phyloP scores from a whole-genome alignment of 2,888 invertebrate species.

The Athripsodes cinereus region DNA sequence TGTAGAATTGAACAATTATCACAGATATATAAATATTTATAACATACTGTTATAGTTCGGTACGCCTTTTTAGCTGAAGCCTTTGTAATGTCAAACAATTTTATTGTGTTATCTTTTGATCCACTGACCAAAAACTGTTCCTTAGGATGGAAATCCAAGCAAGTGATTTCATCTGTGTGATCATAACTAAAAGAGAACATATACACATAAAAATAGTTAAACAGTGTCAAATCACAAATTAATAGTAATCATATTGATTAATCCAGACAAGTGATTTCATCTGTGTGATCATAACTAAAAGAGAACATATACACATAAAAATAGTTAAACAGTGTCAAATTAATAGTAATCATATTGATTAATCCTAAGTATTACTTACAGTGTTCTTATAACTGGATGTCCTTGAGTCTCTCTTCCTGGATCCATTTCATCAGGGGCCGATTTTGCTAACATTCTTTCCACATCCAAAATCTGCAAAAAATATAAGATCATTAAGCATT shows the following conservation, averaged over 20 bases:
- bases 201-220: too few relatives aligned
- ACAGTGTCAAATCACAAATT: too few relatives aligned
- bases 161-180: constrained; percentile 96
- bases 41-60: constrained; percentile 77
- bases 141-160: constrained; percentile 92
- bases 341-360: too few relatives aligned
- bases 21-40: background rate
- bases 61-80: constrained; percentile 97
- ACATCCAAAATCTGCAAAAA: constrained; percentile 80
- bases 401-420: constrained; percentile 83
- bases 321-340: background rate
- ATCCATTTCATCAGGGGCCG: constrained; percentile 85
- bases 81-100: constrained; percentile 96
- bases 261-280: constrained; percentile 95
- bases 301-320: background rate
- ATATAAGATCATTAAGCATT: background rate
- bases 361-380: constrained; percentile 47
- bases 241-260: constrained; percentile 42
- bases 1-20: too few relatives aligned
- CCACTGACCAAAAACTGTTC: constrained; percentile 94
- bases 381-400: constrained; percentile 95
- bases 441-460: constrained; percentile 97
- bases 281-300: constrained; percentile 80
- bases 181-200: constrained; percentile 60
- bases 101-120: constrained; percentile 88